Percentiles rank a stretch among this genome's conserved stretches.
phyloP scores from a whole-genome alignment of 1,140 invertebrate species.

The Ostrea denselamellosa region DNA sequence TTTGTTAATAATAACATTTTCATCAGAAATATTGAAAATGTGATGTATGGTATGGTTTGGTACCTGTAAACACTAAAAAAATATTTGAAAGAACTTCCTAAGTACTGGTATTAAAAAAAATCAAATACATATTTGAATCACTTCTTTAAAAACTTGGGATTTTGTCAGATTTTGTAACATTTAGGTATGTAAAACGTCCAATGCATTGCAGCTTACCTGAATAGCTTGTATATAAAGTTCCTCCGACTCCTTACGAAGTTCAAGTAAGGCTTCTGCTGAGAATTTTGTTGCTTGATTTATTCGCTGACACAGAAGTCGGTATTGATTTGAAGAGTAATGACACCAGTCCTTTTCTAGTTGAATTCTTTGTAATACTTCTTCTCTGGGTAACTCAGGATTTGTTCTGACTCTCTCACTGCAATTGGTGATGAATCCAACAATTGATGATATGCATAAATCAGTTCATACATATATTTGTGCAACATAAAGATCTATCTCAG shows the following conservation, averaged over 20 bases:
- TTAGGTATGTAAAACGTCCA: background rate
- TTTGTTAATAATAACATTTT: too few species aligned
- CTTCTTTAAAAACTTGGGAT: too few species aligned
- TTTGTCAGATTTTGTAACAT: too few species aligned
- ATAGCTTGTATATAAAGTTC: constrained; percentile 22
- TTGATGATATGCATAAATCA: too few species aligned
- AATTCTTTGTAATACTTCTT: constrained; percentile 9
- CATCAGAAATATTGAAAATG: too few species aligned
- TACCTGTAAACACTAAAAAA: too few species aligned
- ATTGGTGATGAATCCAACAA: background rate
- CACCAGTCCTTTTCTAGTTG: constrained; percentile 10
- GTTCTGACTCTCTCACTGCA: background rate
- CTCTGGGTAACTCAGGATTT: background rate
- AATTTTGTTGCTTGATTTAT: constrained; percentile 6
- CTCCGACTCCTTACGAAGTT: constrained; percentile 15
- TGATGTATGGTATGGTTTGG: too few species aligned
- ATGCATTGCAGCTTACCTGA: background rate
- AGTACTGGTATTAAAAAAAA: too few species aligned
- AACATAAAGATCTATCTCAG: too few species aligned
- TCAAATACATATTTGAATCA: too few species aligned
- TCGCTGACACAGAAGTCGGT: background rate
- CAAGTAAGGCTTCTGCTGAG: background rate
- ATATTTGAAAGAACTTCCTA: too few species aligned
- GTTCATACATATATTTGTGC: too few species aligned
- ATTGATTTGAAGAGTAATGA: background rate